These are phyloP conservation scores for Trachelus stipa DNA, from an alignment of 2,888 invertebrate genomes.

Conservation along the genomic window DNA sequence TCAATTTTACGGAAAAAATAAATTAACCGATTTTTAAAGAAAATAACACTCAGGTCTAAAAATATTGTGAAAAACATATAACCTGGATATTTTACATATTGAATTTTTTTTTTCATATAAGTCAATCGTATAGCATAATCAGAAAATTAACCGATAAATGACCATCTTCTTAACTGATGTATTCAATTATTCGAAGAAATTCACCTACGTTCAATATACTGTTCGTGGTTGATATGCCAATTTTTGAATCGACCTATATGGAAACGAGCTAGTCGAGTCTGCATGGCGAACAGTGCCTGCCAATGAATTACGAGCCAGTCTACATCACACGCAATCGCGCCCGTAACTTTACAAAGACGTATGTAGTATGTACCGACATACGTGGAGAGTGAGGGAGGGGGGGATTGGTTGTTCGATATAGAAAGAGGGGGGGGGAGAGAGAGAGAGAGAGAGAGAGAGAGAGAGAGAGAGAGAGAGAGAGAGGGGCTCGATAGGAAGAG, in stretches of 20 bases:
- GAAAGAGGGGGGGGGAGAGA: too few relatives aligned
- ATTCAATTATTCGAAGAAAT: not conserved
- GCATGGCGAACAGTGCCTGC: constrained; percentile 31
- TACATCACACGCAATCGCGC: constrained; percentile 50
- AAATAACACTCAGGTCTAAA: not conserved
- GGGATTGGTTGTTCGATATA: not conserved
- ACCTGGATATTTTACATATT: not conserved
- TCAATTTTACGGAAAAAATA: not conserved
- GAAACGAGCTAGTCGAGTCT: not conserved
- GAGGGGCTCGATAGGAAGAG: not conserved
- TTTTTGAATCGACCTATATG: not conserved
- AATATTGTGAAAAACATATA: not conserved
- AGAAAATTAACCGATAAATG: not conserved
- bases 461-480: too few relatives aligned
- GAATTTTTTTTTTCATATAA: not conserved
- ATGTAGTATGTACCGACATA: constrained; percentile 9
- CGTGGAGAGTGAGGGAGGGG: not conserved
- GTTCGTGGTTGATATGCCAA: not conserved
- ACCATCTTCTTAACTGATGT: not conserved
- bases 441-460: too few relatives aligned
- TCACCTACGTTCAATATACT: not conserved
- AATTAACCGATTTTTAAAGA: not conserved
- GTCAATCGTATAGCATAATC: not conserved
- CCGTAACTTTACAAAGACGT: constrained; percentile 52
- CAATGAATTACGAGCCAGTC: constrained; percentile 55